phyloP scores from a whole-genome alignment of 2,888 invertebrate genomes.

The Drosophila suboccidentalis region DNA sequence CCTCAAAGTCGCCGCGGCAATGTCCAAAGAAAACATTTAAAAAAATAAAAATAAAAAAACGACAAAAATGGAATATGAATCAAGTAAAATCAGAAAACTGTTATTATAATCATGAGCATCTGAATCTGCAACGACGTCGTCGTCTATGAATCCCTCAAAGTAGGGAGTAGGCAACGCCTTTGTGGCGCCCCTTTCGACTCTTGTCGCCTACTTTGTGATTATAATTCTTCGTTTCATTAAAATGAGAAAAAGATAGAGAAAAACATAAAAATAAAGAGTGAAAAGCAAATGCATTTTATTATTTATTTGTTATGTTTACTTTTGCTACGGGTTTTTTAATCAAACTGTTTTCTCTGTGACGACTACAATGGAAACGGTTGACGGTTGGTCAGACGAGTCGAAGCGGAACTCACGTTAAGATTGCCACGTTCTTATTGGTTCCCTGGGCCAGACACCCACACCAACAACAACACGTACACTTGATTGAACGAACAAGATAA shows the following conservation, averaged over 20 bases:
- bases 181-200: slow-evolving; percentile 26
- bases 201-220: slow-evolving; percentile 80
- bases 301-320: slow-evolving; percentile 69
- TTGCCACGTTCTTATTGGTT: slow-evolving; percentile 64
- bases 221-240: slow-evolving; percentile 67
- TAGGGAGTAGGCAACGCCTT: slow-evolving; percentile 16
- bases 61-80: slow-evolving; percentile 56
- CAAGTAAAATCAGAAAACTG: slow-evolving; percentile 71
- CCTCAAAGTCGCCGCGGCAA: slow-evolving; percentile 67
- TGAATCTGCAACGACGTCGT: slow-evolving; percentile 15
- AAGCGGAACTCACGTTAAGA: slow-evolving; percentile 38
- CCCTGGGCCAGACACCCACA: slow-evolving; percentile 35
- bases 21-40: slow-evolving; percentile 51
- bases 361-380: slow-evolving; percentile 26
- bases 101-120: slow-evolving; percentile 69
- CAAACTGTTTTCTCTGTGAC: slow-evolving; percentile 46
- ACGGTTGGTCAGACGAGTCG: slow-evolving; percentile 21
- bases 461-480: slow-evolving; percentile 40
- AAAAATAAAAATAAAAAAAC: slow-evolving; percentile 25
- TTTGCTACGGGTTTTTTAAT: slow-evolving; percentile 62
- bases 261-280: slow-evolving; percentile 9
- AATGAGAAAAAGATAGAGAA: slow-evolving; percentile 43
- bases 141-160: slow-evolving; percentile 18
- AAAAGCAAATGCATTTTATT: slow-evolving; percentile 76
- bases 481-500: slow-evolving; percentile 53